Percentiles rank a stretch among this genome's conserved stretches.
Conservation (phyloP, 1,140 invertebrate genomes). For the Drosophila miranda region DNA sequence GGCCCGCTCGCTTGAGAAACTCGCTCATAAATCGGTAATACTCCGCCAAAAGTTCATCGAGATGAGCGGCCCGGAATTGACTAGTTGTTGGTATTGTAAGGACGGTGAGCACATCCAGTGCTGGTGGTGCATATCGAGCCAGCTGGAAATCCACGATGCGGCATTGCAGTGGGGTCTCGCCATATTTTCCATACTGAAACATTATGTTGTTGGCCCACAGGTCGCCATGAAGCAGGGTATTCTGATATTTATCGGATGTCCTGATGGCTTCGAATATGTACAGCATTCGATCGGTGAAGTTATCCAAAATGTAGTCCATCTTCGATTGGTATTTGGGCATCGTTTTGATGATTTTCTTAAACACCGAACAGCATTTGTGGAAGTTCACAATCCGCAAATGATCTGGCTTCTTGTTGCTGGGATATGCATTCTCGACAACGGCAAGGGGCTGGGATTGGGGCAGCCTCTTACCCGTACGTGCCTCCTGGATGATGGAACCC, state of each 20-base stretch:
- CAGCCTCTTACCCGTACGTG: constrained; percentile 77
- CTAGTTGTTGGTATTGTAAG: constrained; percentile 83
- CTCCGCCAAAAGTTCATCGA: constrained; percentile 81
- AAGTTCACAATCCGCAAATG: constrained; percentile 80
- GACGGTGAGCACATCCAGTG: constrained; percentile 83
- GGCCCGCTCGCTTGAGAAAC: constrained; percentile 73
- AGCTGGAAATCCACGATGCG: constrained; percentile 87
- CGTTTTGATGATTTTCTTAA: constrained; percentile 82
- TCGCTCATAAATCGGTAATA: constrained; percentile 83
- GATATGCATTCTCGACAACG: constrained; percentile 84
- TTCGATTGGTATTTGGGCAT: constrained; percentile 71
- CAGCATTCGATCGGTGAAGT: constrained; percentile 79
- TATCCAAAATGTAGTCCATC: constrained; percentile 64
- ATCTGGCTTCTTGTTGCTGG: constrained; percentile 62
- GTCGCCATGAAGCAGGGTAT: constrained; percentile 85
- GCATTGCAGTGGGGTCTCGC: constrained; percentile 79
- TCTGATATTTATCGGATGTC: constrained; percentile 83
- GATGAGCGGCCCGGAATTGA: constrained; percentile 81
- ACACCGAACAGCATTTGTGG: constrained; percentile 81
- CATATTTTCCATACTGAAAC: constrained; percentile 83
- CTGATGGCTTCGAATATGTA: constrained; percentile 82
- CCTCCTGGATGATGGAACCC: constrained; percentile 84
- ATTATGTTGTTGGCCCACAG: constrained; percentile 86
- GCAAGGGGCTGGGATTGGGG: constrained; percentile 82
- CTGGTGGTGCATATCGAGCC: constrained; percentile 83